Evolutionary conservation across 2,797 vertebrate genomes (phyloP).

Genomic region (Phalloptychus januarius): DNA sequence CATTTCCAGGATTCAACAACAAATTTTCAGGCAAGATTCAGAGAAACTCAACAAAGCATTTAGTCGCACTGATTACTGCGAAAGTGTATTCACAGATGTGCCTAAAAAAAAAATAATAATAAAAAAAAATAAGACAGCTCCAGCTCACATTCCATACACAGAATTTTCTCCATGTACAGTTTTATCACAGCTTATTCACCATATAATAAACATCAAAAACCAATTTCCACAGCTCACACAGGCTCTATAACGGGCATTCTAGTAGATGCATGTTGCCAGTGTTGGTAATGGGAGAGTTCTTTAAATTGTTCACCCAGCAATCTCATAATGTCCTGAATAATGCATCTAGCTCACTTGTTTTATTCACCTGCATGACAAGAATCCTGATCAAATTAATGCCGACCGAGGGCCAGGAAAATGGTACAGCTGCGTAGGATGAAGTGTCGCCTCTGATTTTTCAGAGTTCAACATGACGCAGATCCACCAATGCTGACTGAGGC

Average conservation of each 20-base stretch:
- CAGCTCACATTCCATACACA: too few relatives aligned
- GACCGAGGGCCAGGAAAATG: not conserved
- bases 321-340: not conserved
- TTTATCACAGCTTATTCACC: not conserved
- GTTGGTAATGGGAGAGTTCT: not conserved
- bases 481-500: slow-evolving; percentile 5
- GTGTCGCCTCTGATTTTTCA: slow-evolving; percentile 18
- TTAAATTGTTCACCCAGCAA: not conserved
- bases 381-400: not conserved
- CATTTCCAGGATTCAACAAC: too few relatives aligned
- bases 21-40: too few relatives aligned
- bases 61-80: too few relatives aligned
- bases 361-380: not conserved
- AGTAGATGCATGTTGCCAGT: not conserved
- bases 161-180: too few relatives aligned
- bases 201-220: not conserved
- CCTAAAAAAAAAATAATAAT: too few relatives aligned
- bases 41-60: too few relatives aligned
- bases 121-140: too few relatives aligned
- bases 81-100: too few relatives aligned
- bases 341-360: not conserved
- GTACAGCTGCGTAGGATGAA: not conserved
- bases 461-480: slow-evolving; percentile 16
- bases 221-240: not conserved
- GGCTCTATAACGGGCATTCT: not conserved